phyloP scores from a whole-genome alignment of 2,113 vertebrate genomes.

The Varanus salvator region DNA sequence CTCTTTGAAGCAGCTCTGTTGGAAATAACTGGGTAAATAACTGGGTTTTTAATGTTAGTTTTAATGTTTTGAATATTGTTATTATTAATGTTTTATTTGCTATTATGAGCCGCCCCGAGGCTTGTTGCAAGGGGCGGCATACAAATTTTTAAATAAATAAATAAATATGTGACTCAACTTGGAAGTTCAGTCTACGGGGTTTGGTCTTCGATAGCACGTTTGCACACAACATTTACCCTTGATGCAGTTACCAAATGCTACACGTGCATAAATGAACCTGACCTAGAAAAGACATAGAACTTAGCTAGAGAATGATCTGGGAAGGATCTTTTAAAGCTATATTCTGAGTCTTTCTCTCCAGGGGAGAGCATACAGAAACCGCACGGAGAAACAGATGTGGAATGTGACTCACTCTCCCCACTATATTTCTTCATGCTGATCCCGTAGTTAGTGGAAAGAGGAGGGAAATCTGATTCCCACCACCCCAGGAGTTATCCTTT shows the following conservation, averaged over 20 bases:
- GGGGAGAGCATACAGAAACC: conserved; percentile 50
- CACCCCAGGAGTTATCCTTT: background rate
- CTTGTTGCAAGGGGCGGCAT: too few species aligned
- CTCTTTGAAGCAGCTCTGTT: background rate
- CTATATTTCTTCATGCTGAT: conserved; percentile 33
- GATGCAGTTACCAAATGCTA: background rate
- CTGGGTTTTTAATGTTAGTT: too few species aligned
- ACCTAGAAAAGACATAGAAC: background rate
- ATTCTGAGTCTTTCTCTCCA: conserved; percentile 43
- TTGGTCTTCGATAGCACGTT: background rate
- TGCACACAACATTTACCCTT: background rate
- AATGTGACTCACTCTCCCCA: conserved; percentile 68
- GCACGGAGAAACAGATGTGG: conserved; percentile 38
- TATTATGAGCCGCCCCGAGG: too few species aligned
- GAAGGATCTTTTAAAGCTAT: conserved; percentile 58
- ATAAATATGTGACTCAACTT: background rate
- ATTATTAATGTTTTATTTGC: too few species aligned
- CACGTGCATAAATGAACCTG: background rate
- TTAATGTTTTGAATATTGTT: too few species aligned
- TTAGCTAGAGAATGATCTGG: conserved; percentile 50
- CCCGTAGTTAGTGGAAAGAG: background rate
- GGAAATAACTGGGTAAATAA: background rate
- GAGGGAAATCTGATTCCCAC: background rate
- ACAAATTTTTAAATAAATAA: too few species aligned
- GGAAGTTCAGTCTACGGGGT: background rate